phyloP scores from a whole-genome alignment of 2,888 invertebrate species.

The Apoda limacodes region DNA sequence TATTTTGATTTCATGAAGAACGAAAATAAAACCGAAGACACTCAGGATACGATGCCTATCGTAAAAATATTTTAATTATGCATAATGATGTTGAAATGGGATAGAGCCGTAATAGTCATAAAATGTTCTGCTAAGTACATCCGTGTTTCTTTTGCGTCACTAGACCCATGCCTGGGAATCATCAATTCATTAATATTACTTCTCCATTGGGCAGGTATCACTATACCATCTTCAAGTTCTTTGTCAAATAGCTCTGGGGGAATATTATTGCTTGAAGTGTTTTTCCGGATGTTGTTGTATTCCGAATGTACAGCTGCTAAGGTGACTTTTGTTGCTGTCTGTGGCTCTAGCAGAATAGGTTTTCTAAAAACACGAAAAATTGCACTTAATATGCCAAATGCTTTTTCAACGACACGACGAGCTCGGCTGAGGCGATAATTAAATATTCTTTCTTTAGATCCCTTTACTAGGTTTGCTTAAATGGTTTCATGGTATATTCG shows the following conservation, averaged over 20 bases:
- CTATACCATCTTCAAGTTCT: slow-evolving; percentile 16
- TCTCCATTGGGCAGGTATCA: slow-evolving; percentile 20
- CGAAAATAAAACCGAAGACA: slow-evolving; percentile 16
- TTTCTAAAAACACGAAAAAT: slow-evolving; percentile 15
- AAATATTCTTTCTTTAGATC: slow-evolving; percentile 9
- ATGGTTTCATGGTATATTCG: slow-evolving; percentile 14
- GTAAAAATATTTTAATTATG: slow-evolving; percentile 15
- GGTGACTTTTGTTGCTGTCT: slow-evolving; percentile 15
- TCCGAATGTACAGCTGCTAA: slow-evolving; percentile 16
- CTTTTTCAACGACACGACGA: slow-evolving; percentile 11
- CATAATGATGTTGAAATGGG: slow-evolving; percentile 18
- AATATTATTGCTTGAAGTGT: slow-evolving; percentile 13
- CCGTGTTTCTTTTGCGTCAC: slow-evolving; percentile 19
- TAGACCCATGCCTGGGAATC: slow-evolving; percentile 13
- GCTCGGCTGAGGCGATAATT: slow-evolving; percentile 12
- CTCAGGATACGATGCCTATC: slow-evolving; percentile 15
- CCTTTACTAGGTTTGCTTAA: slow-evolving; percentile 8
- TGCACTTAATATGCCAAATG: slow-evolving; percentile 13
- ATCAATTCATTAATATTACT: slow-evolving; percentile 9
- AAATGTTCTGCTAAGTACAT: slow-evolving; percentile 20
- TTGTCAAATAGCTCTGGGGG: slow-evolving; percentile 19
- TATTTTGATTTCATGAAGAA: slow-evolving; percentile 11
- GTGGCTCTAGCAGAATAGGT: slow-evolving; percentile 19
- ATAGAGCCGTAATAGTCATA: too few species aligned
- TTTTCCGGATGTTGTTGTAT: slow-evolving; percentile 22